Conservation (phyloP, 1,140 invertebrate genomes). For the Cotesia chilonis region DNA sequence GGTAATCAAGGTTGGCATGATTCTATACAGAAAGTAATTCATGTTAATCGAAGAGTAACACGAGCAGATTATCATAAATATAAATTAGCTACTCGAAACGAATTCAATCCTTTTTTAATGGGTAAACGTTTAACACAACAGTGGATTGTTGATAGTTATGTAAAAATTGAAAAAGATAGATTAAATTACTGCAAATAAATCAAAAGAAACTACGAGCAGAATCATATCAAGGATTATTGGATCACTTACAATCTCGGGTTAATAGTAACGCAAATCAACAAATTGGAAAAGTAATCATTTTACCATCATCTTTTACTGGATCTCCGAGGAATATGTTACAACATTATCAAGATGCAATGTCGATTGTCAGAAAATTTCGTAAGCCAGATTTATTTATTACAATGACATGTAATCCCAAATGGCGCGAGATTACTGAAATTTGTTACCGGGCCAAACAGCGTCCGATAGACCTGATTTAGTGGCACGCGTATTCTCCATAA, state of each 20-base stretch:
- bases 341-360: conserved; percentile 4
- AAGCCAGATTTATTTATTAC: background rate
- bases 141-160: no score
- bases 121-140: background rate
- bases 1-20: conserved; percentile 7
- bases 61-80: conserved; percentile 6
- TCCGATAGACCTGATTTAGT: background rate
- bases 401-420: no score
- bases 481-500: background rate
- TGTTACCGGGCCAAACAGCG: background rate
- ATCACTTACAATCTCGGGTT: background rate
- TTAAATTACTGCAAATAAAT: no score
- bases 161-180: no score
- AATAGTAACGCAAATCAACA: background rate
- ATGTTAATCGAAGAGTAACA: background rate
- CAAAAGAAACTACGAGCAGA: no score
- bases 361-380: background rate
- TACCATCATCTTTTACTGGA: background rate
- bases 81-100: conserved; percentile 57
- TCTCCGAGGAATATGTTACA: background rate
- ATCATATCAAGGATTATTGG: no score
- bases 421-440: background rate
- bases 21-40: conserved; percentile 3
- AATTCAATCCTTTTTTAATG: conserved; percentile 61
- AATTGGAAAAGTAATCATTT: background rate